Evolutionary conservation across 2,113 vertebrate genomes (phyloP), one percentile per base, ranked within the genome.

Genomic region (Archocentrus centrarchus): DNA sequence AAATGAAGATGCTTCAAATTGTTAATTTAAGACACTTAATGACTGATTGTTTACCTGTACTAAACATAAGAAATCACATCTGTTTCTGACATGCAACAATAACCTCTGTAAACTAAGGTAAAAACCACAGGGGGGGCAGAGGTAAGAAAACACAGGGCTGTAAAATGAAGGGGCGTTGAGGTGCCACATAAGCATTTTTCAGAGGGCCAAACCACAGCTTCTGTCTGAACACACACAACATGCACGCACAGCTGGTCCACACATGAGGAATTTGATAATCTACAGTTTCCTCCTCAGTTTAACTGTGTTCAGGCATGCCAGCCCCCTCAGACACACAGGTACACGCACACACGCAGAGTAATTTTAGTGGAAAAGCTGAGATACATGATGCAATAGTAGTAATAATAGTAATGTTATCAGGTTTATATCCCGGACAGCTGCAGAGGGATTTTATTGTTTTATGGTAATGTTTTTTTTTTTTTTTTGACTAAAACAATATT

Each of bases 181-280:
- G 57, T 88, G 93, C 94, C 91, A 93, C 92, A 93, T 94, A 88
- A 83, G 93, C 93, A 91, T 62, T 92, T 92, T 80, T 86, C 47
- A 82, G 60, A 86, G 86, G 62, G 62, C 83, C 80, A 87, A 88
- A 91, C 85, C 88, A 86, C 89, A 91, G 80, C 88, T 83, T 89
- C 78, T 83, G 79, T 90, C 63, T 62, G 11, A 87, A 66, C 55
- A 73, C 68, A 77, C 77, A 75, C 84, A 87, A 82, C 82, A 75
- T 7, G 7, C 61, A 58, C 80, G 50, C 83, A 91, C 94, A 94
- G 93, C 93, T 95, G 94, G 84, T 93, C 81, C 10, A 78, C 93
- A 92, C 91, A 92, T 92, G 86, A 93, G 92, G 93, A 91, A 93
- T 93, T 89, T 89, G 81, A 83, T 94, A 91, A 93, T 92, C 87